phyloP scores from a whole-genome alignment of 2,113 vertebrate genomes.

The Collichthys lucidus region DNA sequence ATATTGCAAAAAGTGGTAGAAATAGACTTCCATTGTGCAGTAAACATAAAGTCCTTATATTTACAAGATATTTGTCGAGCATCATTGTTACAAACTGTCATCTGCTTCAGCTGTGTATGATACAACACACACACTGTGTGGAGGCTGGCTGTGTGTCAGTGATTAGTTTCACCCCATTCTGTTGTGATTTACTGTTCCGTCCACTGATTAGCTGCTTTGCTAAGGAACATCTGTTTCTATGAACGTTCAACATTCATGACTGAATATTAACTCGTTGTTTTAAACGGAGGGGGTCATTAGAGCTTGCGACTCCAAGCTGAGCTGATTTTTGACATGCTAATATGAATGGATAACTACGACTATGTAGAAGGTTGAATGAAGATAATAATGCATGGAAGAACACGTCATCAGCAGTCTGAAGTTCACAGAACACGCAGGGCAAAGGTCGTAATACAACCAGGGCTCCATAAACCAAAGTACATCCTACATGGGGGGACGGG shows the following conservation, averaged over 20 bases:
- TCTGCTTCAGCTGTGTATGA: not conserved
- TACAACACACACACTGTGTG: not conserved
- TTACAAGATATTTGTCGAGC: not conserved
- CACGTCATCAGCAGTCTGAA: constrained; percentile 55
- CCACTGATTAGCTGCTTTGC: constrained; percentile 53
- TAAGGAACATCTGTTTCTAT: constrained; percentile 43
- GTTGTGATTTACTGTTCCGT: constrained; percentile 67
- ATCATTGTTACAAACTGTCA: not conserved
- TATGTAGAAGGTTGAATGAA: not conserved
- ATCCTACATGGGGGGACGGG: constrained; percentile 9
- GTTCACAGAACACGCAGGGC: constrained; percentile 63
- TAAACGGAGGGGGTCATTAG: not conserved
- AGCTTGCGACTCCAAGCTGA: not conserved
- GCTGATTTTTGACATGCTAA: not conserved
- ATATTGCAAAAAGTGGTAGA: too few relatives aligned
- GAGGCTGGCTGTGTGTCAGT: constrained; percentile 13
- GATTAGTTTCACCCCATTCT: constrained; percentile 60
- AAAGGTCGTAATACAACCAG: constrained; percentile 84
- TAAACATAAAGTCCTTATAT: not conserved
- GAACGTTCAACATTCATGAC: not conserved
- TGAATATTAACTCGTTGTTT: not conserved
- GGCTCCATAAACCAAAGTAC: constrained; percentile 89
- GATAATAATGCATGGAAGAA: not conserved
- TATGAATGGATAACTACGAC: not conserved
- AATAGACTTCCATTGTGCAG: too few relatives aligned